Evolutionary conservation across 1,140 invertebrate genomes (phyloP).

Genomic region (Bilobella aurantiaca): DNA sequence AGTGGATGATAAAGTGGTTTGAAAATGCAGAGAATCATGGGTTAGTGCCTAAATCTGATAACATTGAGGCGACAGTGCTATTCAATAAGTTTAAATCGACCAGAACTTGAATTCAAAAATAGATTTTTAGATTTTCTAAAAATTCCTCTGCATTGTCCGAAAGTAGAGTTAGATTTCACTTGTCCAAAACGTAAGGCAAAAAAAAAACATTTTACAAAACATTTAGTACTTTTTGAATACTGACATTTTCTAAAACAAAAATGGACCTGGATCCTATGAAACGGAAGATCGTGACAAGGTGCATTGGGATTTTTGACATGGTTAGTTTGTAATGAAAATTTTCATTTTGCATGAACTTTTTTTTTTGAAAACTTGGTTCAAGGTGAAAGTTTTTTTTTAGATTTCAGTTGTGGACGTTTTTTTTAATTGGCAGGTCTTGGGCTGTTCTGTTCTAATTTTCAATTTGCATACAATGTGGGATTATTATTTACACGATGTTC

Average conservation of each 20-base stretch:
- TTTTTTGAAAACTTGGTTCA: not conserved
- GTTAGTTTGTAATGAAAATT: not conserved
- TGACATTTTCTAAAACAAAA: not conserved
- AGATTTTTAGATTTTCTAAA: not conserved
- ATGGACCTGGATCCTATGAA: constrained; percentile 13
- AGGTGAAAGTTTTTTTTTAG: no score
- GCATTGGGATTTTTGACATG: not conserved
- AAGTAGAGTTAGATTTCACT: no score
- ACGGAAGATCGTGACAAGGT: not conserved
- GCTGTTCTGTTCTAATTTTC: not conserved
- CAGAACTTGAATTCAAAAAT: not conserved
- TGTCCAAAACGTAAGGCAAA: not conserved
- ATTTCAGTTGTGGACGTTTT: no score
- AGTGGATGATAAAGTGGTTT: no score
- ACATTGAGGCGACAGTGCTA: no score
- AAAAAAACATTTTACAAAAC: not conserved
- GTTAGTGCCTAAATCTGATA: no score
- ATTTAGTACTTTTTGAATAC: not conserved
- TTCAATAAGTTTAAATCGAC: not conserved
- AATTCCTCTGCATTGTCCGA: no score
- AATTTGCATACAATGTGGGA: constrained; percentile 7
- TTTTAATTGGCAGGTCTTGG: not conserved
- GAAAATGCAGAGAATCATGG: no score
- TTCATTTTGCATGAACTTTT: not conserved
- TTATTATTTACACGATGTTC: not conserved